phyloP scores from a whole-genome alignment of 2,888 invertebrate genomes.

The Myathropa florea region DNA sequence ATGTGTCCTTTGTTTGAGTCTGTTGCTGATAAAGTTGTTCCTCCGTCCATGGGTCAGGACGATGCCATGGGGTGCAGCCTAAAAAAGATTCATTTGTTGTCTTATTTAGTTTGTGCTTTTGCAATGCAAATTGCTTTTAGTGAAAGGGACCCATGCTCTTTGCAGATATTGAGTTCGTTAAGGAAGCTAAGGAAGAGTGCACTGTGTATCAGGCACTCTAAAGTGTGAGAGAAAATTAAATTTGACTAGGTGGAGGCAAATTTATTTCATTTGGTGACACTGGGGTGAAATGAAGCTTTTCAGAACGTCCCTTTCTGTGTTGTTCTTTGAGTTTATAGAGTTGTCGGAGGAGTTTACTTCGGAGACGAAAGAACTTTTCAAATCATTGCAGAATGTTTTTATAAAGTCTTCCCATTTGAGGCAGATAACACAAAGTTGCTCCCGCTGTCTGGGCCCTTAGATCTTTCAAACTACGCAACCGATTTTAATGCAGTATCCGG shows the following conservation, averaged over 20 bases:
- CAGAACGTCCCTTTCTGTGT: too few species aligned
- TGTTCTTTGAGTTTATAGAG: too few species aligned
- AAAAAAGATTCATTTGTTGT: slow-evolving; percentile 40
- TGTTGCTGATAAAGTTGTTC: slow-evolving; percentile 25
- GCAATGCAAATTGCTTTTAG: slow-evolving; percentile 55
- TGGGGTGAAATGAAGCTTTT: neutral
- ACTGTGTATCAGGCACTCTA: neutral
- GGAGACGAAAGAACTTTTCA: too few species aligned
- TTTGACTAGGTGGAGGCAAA: neutral
- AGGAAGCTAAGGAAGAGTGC: neutral
- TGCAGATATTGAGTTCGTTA: neutral
- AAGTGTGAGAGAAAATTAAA: neutral
- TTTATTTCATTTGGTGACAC: neutral
- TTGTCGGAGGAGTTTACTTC: too few species aligned
- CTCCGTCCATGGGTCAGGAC: neutral
- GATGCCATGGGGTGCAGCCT: slow-evolving; percentile 4
- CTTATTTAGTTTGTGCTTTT: slow-evolving; percentile 23
- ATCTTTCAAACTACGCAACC: too few species aligned
- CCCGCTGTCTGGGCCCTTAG: too few species aligned
- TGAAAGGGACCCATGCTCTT: slow-evolving; percentile 16
- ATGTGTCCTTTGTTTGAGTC: neutral
- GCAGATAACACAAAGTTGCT: too few species aligned
- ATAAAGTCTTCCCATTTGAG: too few species aligned
- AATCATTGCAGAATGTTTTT: too few species aligned
- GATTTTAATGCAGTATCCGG: too few species aligned